A percentile compares a stretch with the other conserved stretches of the same genome.
phyloP scores from a whole-genome alignment of 2,797 vertebrate species.

The Mormyrops boulengeri region DNA sequence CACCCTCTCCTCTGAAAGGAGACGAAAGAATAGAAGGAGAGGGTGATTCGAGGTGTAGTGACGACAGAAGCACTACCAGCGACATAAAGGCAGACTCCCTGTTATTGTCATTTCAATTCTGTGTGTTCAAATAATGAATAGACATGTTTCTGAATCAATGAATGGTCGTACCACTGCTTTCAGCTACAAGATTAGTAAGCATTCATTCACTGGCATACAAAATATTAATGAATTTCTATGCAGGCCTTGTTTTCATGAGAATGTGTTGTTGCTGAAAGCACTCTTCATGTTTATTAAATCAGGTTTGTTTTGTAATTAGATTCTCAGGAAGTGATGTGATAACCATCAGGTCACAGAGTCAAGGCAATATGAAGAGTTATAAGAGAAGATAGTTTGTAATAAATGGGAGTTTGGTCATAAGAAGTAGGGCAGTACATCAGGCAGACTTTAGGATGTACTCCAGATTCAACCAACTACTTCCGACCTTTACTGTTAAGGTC shows the following conservation, averaged over 20 bases:
- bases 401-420: not conserved
- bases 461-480: not conserved
- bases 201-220: not conserved
- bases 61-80: not conserved
- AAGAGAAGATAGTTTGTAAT: not conserved
- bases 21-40: not conserved
- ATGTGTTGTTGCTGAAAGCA: not conserved
- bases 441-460: not conserved
- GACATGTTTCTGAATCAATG: not conserved
- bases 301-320: not conserved
- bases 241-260: not conserved
- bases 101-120: not conserved
- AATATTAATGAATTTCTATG: not conserved
- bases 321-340: not conserved
- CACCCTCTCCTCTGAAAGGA: conserved; percentile 74
- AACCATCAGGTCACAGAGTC: no score
- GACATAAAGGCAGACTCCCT: not conserved
- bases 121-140: not conserved
- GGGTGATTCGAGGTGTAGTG: not conserved
- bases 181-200: not conserved
- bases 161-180: not conserved
- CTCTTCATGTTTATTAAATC: not conserved
- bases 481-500: not conserved
- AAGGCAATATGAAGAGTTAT: not conserved
- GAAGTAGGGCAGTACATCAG: not conserved